Evolutionary conservation across 2,888 invertebrate species (phyloP).

Genomic region (Cephalotes varians): DNA sequence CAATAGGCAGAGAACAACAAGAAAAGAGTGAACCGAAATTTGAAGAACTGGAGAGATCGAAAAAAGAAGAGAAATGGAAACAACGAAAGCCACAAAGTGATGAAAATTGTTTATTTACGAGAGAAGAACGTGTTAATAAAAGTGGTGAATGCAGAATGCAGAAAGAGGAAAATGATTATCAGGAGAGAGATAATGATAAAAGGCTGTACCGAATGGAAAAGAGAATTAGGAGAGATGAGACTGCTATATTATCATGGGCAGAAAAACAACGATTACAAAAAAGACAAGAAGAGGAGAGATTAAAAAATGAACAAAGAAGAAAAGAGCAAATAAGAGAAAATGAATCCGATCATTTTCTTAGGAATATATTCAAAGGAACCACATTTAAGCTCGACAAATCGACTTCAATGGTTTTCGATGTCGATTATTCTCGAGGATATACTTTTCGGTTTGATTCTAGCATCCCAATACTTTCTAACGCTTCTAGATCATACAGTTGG

Average conservation of each 20-base stretch:
- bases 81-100: slow-evolving; percentile 59
- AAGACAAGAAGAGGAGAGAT: slow-evolving; percentile 74
- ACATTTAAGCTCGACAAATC: slow-evolving; percentile 10
- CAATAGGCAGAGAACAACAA: slow-evolving; percentile 22
- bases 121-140: slow-evolving; percentile 68
- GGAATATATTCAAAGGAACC: slow-evolving; percentile 48
- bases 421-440: slow-evolving; percentile 58
- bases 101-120: slow-evolving; percentile 74
- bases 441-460: slow-evolving; percentile 57
- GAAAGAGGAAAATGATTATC: slow-evolving; percentile 60
- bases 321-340: slow-evolving; percentile 73
- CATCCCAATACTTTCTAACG: slow-evolving; percentile 60
- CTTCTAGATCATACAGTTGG: slow-evolving; percentile 71
- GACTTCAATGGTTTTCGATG: slow-evolving; percentile 52
- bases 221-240: slow-evolving; percentile 72
- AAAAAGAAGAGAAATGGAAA: neutral
- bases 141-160: neutral
- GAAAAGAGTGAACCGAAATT: neutral
- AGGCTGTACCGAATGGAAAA: slow-evolving; percentile 55
- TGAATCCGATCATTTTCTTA: slow-evolving; percentile 72
- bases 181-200: slow-evolving; percentile 64
- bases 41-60: neutral
- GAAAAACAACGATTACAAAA: slow-evolving; percentile 64
- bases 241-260: slow-evolving; percentile 58
- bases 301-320: slow-evolving; percentile 82